Evolutionary conservation across 2,113 vertebrate genomes (phyloP).

Genomic region (Acrocephalus arundinaceus): DNA sequence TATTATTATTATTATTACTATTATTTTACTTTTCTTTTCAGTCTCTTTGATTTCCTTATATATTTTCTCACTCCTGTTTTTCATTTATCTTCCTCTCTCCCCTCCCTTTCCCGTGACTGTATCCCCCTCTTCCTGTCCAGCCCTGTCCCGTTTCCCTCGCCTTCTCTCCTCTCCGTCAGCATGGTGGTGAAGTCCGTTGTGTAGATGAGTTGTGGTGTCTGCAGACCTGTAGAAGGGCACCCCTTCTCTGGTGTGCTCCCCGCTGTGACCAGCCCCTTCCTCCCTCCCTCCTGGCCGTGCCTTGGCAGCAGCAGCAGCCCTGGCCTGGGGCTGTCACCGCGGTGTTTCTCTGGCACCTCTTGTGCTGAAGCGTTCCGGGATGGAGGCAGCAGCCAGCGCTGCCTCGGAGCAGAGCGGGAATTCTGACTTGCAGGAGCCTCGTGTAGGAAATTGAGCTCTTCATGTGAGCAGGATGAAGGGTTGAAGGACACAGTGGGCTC

Average conservation of each 20-base stretch:
- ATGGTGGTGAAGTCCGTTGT: conserved; percentile 85
- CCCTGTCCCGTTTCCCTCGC: conserved; percentile 66
- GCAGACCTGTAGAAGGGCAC: conserved; percentile 77
- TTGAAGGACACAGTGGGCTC: not conserved
- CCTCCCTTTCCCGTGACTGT: not conserved
- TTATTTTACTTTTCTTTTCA: conserved; percentile 21
- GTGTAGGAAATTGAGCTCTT: not conserved
- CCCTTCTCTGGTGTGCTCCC: conserved; percentile 11
- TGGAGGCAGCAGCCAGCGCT: not conserved
- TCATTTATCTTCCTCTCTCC: conserved; percentile 71
- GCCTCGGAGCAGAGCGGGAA: not conserved
- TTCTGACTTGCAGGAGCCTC: not conserved
- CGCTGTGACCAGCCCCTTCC: not conserved
- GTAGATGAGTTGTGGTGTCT: conserved; percentile 83
- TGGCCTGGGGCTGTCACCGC: not conserved
- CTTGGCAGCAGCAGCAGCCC: not conserved
- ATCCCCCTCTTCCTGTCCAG: conserved; percentile 65
- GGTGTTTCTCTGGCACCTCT: not conserved
- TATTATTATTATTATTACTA: not conserved
- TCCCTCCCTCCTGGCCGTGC: not conserved
- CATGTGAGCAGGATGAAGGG: not conserved
- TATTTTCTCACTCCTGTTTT: conserved; percentile 71
- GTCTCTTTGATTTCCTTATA: conserved; percentile 63
- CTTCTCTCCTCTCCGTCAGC: conserved; percentile 82
- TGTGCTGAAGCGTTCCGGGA: not conserved